Base-by-base conservation (phyloP, 2,888 invertebrate genomes). In the Norana najaformis region DNA sequence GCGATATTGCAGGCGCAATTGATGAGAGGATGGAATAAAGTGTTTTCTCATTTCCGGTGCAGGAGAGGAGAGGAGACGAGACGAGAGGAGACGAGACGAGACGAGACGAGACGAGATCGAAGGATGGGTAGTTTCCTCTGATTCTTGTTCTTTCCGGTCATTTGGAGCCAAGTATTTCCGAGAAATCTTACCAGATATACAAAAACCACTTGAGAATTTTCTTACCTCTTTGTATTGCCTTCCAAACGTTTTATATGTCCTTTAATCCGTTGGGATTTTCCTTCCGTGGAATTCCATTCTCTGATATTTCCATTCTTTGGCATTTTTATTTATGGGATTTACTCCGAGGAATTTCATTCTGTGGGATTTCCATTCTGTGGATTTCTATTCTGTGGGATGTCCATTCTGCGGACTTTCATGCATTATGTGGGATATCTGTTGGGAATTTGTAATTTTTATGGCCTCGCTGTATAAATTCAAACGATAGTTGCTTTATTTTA, bases 81-180 rank as follows among this genome's bases (percentile, higher is more conserved):
- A 0, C 4, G 5, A 2, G n/a, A n/a, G 16, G n/a, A 16, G n/a
- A 30, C 1, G 13, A 16, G 0, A 3, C 11, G 16, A 13, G n/a
- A 2, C 1, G 16, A n/a, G 16, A 8, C 0, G 23, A 13, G n/a
- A n/a, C 8, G n/a, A 69, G 69, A n/a, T 8, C 30, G 13, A 69
- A 23, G 41, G 41, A 41, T 5, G 41, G 18, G 14, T 3, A 41
- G 97, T 99, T 38, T 98, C 98, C 0, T 99, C 99, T 0, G 99
- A 99, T 95, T 98, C 99, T 0, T 99, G 99, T 94, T 98, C 98
- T 18, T 98, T 99, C 94, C 96, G 98, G 13, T 97, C 98, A 23
- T 97, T 98, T 91, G 98, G 98, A 0, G 98, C 98, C 0, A 96
- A 97, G 89, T 98, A 98, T 94, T 97, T 98, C 1, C 96, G 98